phyloP scores from a whole-genome alignment of 2,797 vertebrate species.

The Melanotaenia trifasciata region DNA sequence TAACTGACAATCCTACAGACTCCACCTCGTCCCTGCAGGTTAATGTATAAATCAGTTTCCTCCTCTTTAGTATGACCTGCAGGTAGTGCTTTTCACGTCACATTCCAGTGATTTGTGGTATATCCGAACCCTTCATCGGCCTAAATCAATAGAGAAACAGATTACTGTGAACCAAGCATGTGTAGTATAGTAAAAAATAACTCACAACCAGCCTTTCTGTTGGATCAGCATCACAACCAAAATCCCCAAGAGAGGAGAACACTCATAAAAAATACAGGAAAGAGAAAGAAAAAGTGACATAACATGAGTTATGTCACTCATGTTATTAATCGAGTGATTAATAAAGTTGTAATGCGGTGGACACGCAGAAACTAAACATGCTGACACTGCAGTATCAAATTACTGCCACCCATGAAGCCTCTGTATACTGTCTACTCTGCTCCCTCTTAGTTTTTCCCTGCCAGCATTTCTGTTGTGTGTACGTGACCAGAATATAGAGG shows the following conservation, averaged over 20 bases:
- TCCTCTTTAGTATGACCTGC: background rate
- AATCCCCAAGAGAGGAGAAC: background rate
- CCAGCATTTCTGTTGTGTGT: too few relatives aligned
- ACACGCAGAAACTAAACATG: conserved; percentile 7
- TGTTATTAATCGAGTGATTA: background rate
- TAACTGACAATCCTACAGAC: background rate
- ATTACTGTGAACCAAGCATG: conserved; percentile 6
- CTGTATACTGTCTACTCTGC: conserved; percentile 2
- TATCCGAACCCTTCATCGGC: background rate
- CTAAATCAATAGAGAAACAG: conserved; percentile 39
- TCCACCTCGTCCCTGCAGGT: background rate
- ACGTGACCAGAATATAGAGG: too few relatives aligned
- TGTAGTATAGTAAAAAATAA: conserved; percentile 9
- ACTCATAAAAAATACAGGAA: background rate
- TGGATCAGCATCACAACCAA: conserved; percentile 17
- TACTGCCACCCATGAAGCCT: conserved; percentile 31
- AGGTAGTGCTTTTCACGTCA: background rate
- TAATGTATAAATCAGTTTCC: background rate
- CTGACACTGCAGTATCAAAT: conserved; percentile 48
- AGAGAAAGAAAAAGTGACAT: conserved; percentile 7
- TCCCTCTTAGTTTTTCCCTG: background rate
- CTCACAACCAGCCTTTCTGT: conserved; percentile 9
- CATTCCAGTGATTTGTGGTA: background rate
- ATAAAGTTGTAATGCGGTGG: conserved; percentile 19
- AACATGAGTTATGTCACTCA: background rate